These are phyloP conservation scores for Muscidifurax raptorellus DNA, from an alignment of 1,140 invertebrate genomes.

Conservation along the genomic window DNA sequence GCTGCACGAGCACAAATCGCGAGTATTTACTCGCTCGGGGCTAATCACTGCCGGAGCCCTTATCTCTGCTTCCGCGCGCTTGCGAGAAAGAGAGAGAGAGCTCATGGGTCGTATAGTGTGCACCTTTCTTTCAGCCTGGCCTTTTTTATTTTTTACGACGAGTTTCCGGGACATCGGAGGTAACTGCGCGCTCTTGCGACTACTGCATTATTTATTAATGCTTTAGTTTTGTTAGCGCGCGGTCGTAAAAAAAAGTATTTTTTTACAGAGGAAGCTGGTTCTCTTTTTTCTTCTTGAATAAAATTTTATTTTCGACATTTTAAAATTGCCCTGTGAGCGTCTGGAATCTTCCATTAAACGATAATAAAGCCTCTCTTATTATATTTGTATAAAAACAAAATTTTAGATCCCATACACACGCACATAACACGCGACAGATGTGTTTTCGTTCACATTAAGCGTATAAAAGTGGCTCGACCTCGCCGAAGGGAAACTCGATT, in stretches of 20 bases:
- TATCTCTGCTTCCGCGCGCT: conserved; percentile 38
- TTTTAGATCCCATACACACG: background rate
- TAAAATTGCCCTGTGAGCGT: background rate
- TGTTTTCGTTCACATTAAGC: conserved; percentile 37
- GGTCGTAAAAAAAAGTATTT: background rate
- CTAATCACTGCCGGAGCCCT: conserved; percentile 63
- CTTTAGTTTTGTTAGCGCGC: background rate
- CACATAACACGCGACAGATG: conserved; percentile 10
- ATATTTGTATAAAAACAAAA: conserved; percentile 24
- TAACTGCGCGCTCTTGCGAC: background rate
- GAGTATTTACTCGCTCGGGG: conserved; percentile 64
- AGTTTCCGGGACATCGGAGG: conserved; percentile 16
- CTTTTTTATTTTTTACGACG: conserved; percentile 28
- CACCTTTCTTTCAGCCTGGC: background rate
- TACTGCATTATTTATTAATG: conserved; percentile 33
- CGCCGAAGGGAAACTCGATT: conserved; percentile 49
- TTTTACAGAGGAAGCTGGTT: background rate
- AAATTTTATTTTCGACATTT: background rate
- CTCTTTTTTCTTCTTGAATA: background rate
- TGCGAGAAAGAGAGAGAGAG: background rate
- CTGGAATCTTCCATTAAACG: background rate
- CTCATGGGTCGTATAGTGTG: background rate
- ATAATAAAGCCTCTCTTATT: background rate
- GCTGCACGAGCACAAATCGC: conserved; percentile 54
- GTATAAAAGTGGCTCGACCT: conserved; percentile 42